These are phyloP conservation scores for Uloborus plumipes DNA, from an alignment of 2,888 invertebrate genomes.

Conservation along the genomic window DNA sequence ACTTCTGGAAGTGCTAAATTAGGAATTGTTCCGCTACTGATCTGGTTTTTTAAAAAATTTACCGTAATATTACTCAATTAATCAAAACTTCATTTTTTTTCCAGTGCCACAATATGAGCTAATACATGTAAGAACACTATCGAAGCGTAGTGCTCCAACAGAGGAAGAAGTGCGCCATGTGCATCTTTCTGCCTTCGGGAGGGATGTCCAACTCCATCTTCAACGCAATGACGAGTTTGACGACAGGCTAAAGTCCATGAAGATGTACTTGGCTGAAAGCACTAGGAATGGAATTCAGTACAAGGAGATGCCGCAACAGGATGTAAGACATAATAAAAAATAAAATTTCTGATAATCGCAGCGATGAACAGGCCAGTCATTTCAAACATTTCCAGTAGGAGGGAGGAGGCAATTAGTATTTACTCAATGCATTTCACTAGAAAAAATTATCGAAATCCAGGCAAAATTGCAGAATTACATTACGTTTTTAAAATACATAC, in stretches of 20 bases:
- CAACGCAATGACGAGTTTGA: constrained; percentile 84
- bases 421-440: too few species aligned
- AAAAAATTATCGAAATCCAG: too few species aligned
- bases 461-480: too few species aligned
- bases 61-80: too few species aligned
- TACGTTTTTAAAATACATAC: too few species aligned
- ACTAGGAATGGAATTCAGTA: constrained; percentile 66
- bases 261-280: constrained; percentile 83
- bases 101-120: constrained; percentile 87
- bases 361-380: too few species aligned
- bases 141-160: constrained; percentile 57
- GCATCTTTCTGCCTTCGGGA: constrained; percentile 85
- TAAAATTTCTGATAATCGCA: too few species aligned
- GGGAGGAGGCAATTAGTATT: too few species aligned
- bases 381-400: too few species aligned
- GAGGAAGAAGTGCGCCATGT: constrained; percentile 71
- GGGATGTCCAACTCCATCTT: constrained; percentile 80
- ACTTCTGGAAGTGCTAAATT: too few species aligned
- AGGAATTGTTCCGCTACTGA: too few species aligned
- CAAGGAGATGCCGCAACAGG: constrained; percentile 57
- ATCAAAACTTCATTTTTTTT: constrained; percentile 65
- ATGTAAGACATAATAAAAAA: constrained; percentile 22
- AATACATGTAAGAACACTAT: constrained; percentile 76
- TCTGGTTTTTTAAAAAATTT: too few species aligned
- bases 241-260: constrained; percentile 80